These are phyloP conservation scores for Synchiropus splendidus DNA, from an alignment of 2,113 vertebrate species.

Conservation along the genomic window DNA sequence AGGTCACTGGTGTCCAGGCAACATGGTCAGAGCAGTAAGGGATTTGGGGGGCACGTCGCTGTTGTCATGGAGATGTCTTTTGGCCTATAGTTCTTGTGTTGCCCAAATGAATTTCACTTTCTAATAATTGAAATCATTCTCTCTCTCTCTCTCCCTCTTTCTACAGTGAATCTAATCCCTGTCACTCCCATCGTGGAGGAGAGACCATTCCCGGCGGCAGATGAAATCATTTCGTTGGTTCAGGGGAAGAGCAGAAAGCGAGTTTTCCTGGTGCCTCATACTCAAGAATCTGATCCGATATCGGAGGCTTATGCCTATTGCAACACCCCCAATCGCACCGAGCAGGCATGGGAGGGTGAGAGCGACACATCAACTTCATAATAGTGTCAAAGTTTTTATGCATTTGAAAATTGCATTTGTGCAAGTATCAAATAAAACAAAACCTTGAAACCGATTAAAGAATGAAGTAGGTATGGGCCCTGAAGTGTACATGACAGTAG, in stretches of 20 bases:
- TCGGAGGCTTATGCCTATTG: slow-evolving; percentile 84
- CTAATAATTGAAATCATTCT: background rate
- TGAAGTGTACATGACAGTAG: too few relatives aligned
- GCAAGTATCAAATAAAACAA: too few relatives aligned
- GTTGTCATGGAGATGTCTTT: slow-evolving; percentile 40
- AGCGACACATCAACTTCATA: background rate
- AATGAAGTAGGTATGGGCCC: too few relatives aligned
- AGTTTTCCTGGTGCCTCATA: slow-evolving; percentile 75
- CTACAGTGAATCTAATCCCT: slow-evolving; percentile 81
- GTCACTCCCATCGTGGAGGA: slow-evolving; percentile 65
- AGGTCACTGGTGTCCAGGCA: slow-evolving; percentile 39
- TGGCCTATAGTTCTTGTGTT: background rate
- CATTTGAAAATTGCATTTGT: too few relatives aligned
- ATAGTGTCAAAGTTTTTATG: too few relatives aligned
- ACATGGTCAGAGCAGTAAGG: slow-evolving; percentile 14
- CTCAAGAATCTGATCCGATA: slow-evolving; percentile 71
- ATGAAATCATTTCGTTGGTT: slow-evolving; percentile 3
- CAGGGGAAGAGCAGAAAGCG: slow-evolving; percentile 83
- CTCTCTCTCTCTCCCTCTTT: background rate
- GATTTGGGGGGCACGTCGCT: slow-evolving; percentile 13
- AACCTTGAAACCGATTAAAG: too few relatives aligned
- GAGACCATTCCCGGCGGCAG: slow-evolving; percentile 29
- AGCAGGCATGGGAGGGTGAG: slow-evolving; percentile 90
- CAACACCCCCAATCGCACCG: slow-evolving; percentile 77
- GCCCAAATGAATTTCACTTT: background rate